Evolutionary conservation across 2,888 invertebrate genomes (phyloP), one percentile per base, ranked within the genome.

Genomic region (Diarsia mendica): DNA sequence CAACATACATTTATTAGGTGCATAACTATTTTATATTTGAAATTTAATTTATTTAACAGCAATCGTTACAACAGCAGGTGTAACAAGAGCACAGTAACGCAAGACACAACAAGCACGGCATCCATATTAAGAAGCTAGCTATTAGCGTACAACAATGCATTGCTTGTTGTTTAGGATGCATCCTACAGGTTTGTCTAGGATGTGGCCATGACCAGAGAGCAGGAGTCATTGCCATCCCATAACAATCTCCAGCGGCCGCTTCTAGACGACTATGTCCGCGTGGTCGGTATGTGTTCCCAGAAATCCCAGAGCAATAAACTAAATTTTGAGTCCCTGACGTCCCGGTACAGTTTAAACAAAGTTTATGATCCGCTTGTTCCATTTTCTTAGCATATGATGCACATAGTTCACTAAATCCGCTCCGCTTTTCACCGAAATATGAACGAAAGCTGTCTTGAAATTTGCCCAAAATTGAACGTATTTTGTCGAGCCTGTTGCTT

Each of bases 21-120:
- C n/a, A 49, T 66, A n/a, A 20, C 28, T 76, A n/a, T 55, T 39
- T 20, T 65, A 46, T 48, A 58, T 9, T 67, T 44, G 8, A 44
- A 44, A 28, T n/a, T 33, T 46, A 18, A 39, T 70, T 70, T 51
- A 67, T 65, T 70, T 39, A 66, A 51, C 75, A 88, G 74, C 82
- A 87, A 87, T 93, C 88, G 44, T 84, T 83, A 85, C 89, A 53
- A 61, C 61, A 68, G 39, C 75, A 75, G 18, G 28, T 18, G 63
- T 1, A 91, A 85, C 90, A 92, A 20, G 77, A 70, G 86, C 90
- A 79, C 85, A 91, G 88, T 65, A 93, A 63, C 77, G 87, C 87
- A 48, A 93, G 66, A 76, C 90, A 92, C 58, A 93, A 73, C 39
- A 93, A 76, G 77, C 90, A 91, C 3, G 94, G 94, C 51, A 88